Conservation (phyloP, 2,797 vertebrate genomes). For the Sebastes hopkinsi region DNA sequence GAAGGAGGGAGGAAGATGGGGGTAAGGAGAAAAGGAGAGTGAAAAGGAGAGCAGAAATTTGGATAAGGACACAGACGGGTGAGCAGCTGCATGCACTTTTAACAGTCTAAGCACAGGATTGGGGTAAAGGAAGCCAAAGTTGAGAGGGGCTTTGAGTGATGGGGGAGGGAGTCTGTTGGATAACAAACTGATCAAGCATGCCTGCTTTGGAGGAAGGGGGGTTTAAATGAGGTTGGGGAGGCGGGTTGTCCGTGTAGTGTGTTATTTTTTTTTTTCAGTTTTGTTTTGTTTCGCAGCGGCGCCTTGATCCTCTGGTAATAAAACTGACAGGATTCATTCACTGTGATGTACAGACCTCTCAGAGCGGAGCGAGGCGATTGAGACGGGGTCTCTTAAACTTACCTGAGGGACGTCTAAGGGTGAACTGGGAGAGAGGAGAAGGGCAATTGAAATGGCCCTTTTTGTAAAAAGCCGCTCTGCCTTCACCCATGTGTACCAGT, state of each 20-base stretch:
- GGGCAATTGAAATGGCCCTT: conserved; percentile 66
- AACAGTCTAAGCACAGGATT: conserved; percentile 58
- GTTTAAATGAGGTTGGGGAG: conserved; percentile 61
- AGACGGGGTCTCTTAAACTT: conserved; percentile 78
- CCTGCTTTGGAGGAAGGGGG: conserved; percentile 46
- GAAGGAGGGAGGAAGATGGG: not conserved
- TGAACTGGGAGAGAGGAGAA: conserved; percentile 54
- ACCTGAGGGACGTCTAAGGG: conserved; percentile 74
- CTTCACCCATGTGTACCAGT: conserved; percentile 31
- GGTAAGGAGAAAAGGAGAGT: not conserved
- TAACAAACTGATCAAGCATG: conserved; percentile 77
- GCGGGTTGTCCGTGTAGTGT: conserved; percentile 43
- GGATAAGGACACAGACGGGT: conserved; percentile 16
- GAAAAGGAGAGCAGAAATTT: conserved; percentile 29
- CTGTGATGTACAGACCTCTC: conserved; percentile 82
- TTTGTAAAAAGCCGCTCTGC: conserved; percentile 43
- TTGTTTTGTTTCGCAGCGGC: conserved; percentile 68
- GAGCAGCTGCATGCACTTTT: conserved; percentile 56
- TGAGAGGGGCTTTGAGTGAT: conserved; percentile 62
- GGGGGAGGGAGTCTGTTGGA: conserved; percentile 56
- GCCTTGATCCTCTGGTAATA: conserved; percentile 78
- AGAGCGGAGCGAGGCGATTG: conserved; percentile 72
- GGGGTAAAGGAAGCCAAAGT: conserved; percentile 53
- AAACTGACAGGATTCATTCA: conserved; percentile 83
- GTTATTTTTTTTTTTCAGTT: conserved; percentile 51